These are phyloP conservation scores for Drosophila kepulauana DNA, from an alignment of 1,140 invertebrate species.

Conservation along the genomic window DNA sequence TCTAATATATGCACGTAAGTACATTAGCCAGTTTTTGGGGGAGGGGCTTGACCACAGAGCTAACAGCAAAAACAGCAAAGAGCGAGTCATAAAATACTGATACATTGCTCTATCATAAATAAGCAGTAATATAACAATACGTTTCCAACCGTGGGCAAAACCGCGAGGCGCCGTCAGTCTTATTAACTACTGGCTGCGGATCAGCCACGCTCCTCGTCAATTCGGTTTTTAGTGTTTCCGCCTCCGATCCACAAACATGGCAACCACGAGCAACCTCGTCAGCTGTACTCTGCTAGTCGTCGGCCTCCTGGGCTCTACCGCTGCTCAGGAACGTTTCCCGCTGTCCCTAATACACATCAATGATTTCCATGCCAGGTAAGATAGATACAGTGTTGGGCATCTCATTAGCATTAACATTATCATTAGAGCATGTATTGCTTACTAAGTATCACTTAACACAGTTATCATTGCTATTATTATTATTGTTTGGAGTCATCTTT, in stretches of 20 bases:
- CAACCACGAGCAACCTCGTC: constrained; percentile 14
- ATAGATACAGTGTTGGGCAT: neutral
- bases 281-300: constrained; percentile 1
- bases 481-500: too few relatives aligned
- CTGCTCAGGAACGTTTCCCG: constrained; percentile 86
- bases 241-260: neutral
- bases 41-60: constrained; percentile 14
- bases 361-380: constrained; percentile 91
- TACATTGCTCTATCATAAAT: constrained; percentile 4
- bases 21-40: neutral
- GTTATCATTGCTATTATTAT: too few relatives aligned
- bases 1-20: too few relatives aligned
- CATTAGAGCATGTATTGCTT: too few relatives aligned
- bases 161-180: constrained; percentile 50
- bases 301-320: neutral
- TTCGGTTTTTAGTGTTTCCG: too few relatives aligned
- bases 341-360: constrained; percentile 93
- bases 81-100: constrained; percentile 8
- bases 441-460: too few relatives aligned
- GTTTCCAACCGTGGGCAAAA: neutral
- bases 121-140: neutral
- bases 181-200: constrained; percentile 85
- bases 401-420: neutral
- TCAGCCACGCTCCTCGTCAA: constrained; percentile 20
- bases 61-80: neutral